Base-by-base conservation (phyloP, 1,140 invertebrate genomes). In the Camponotus vicinus region DNA sequence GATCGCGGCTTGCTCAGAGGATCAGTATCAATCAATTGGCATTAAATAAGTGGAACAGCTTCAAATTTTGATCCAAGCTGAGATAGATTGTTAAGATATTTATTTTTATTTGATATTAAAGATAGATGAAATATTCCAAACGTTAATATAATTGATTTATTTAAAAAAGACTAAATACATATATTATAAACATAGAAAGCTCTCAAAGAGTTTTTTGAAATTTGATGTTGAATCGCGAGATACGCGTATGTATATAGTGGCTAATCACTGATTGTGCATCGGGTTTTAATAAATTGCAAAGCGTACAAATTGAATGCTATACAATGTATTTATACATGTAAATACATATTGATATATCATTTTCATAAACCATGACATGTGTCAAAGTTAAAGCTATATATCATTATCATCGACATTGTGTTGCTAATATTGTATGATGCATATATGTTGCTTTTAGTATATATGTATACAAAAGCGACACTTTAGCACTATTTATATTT, bases 401-500 rank as follows among this genome's bases (percentile, higher is more conserved):
- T 49, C 59, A 71, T 21, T 73, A 37, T 32, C 21, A 5, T 52
- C 13, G 21, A 15, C 37, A 21, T 57, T 15, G 21, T 21, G 37
- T 61, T 55, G 7, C 40, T 82, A 82, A 73, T 61, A 34, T 59
- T 18, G 15, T 45, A 27, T 63, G 27, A 34, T 18, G 57, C 37
- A 34, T 76, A 52, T 55, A 67, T 40, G 27, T 42, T 32, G 11
- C 52, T 57, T 37, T 21, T 8, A 63, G 34, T 75, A 61, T 34
- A 49, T 76, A 76, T 59, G 37, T 37, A 45, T 11, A 9, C 42
- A 11, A 52, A 42, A 75, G 70, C 32, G n/a, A 37, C 49, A 59
- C 70, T 75, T 66, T 45, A 67, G 86, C 70, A 18, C 87, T 89
- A 89, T 89, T 89, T 89, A 80, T 89, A 77, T 63, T 86, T 86